Base-by-base conservation (phyloP, 2,797 vertebrate species). In the Syndactyla subalaris region DNA sequence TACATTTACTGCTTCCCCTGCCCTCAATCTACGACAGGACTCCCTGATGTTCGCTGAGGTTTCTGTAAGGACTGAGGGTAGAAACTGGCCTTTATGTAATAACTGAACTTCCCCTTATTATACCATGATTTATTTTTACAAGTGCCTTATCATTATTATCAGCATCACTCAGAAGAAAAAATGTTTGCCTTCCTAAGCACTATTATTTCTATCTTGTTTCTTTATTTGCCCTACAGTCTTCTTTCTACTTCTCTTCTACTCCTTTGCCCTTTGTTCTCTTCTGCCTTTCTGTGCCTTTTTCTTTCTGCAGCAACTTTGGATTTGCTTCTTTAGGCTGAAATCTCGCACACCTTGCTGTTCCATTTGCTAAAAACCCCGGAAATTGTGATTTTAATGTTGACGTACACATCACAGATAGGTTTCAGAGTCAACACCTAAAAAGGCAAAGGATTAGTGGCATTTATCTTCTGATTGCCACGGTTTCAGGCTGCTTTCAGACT, bases 51-150 rank as follows among this genome's bases (percentile, higher is more conserved):
- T 94, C 9, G 2, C 71, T 61, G 43, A 79, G 59, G 55, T 86
- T 92, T 92, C 67, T 91, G 24, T 43, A 90, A 88, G 55, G 66
- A 88, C 68, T 48, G 48, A 65, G 66, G 52, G 62, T 79, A 95
- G 73, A 92, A 96, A 91, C 15, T 81, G 55, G 70, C 58, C 63
- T 84, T 71, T 49, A 63, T 82, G 63, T 58, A 84, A 57, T 84
- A 91, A 86, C 52, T 65, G 62, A 94, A 91, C 52, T 67, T 82
- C 30, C 49, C 34, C 59, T 88, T 88, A 52, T 94, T 92, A 92
- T 76, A 63, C 51, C 34, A 61, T 70, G 45, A 93, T 95, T 94
- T 93, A 90, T 93, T 95, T 94, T 96, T 81, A 84, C 71, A 88
- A 75, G n/a, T 72, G 73, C 29, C 52, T 79, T 93, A 88, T 85